phyloP scores from a whole-genome alignment of 2,113 vertebrate species.

The Mystacornis crossleyi region DNA sequence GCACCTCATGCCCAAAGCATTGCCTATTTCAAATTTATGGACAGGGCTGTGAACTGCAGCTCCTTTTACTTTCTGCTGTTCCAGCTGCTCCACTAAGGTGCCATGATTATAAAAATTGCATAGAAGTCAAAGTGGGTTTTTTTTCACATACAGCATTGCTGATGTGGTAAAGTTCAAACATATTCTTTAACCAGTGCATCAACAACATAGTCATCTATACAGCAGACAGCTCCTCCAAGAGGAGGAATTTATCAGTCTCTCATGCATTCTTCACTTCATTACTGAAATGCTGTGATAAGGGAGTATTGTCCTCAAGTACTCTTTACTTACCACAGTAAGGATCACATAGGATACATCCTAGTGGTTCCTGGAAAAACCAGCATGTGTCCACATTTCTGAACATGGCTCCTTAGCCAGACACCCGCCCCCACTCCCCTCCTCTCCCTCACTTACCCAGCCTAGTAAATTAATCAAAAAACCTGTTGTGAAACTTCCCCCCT shows the following conservation, averaged over 20 bases:
- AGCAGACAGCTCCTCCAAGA: not conserved
- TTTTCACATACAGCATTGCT: not conserved
- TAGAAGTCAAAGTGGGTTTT: rapidly evolving
- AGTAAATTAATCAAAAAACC: not conserved
- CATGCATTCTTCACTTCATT: not conserved
- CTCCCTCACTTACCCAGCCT: not conserved
- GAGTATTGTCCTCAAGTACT: not conserved
- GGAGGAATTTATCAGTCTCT: not conserved
- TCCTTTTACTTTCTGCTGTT: not conserved
- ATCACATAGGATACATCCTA: not conserved
- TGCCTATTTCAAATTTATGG: not conserved
- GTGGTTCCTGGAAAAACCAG: not conserved
- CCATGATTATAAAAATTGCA: not conserved
- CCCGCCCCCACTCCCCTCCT: too few relatives aligned
- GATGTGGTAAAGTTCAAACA: not conserved
- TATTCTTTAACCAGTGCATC: not conserved
- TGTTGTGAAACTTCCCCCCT: not conserved
- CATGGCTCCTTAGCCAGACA: not conserved
- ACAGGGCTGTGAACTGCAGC: not conserved
- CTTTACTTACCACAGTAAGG: not conserved
- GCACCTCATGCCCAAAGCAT: not conserved
- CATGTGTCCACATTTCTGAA: not conserved
- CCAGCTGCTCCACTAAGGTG: not conserved
- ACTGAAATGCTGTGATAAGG: not conserved
- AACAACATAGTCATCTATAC: not conserved